These are phyloP conservation scores for Pherbina coryleti DNA, from an alignment of 2,888 invertebrate species.

Conservation along the genomic window DNA sequence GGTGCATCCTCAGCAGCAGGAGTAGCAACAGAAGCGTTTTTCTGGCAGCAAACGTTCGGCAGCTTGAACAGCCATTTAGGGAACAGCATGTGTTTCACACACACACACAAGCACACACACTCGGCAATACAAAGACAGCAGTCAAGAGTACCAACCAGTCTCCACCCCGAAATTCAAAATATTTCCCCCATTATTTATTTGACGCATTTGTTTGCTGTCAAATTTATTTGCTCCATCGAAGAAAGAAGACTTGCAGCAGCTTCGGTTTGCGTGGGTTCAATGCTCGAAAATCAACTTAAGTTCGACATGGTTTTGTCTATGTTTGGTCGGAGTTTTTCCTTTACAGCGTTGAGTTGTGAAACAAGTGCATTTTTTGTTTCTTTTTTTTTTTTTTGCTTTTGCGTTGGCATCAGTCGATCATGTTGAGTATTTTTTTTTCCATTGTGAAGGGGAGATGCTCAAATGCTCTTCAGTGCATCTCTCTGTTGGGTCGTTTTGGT, in stretches of 20 bases:
- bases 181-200: slow-evolving; percentile 24
- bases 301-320: not conserved
- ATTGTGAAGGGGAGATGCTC: not conserved
- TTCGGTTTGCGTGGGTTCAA: not conserved
- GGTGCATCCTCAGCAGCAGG: not conserved
- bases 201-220: slow-evolving; percentile 17
- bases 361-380: slow-evolving; percentile 12
- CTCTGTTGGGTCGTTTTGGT: slow-evolving; percentile 7
- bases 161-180: not conserved
- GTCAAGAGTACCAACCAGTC: not conserved
- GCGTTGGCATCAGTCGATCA: not conserved
- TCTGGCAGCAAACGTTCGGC: too few relatives aligned
- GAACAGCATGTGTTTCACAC: not conserved
- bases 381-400: not conserved
- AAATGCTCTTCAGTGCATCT: not conserved
- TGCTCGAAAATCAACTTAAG: not conserved
- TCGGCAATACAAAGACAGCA: not conserved
- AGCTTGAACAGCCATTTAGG: not conserved
- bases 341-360: not conserved
- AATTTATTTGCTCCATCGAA: not conserved
- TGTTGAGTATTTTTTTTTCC: not conserved
- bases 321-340: not conserved
- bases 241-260: not conserved
- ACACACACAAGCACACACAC: not conserved
- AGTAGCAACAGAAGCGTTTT: not conserved